Evolutionary conservation across 2,888 invertebrate species (phyloP), one percentile per base, ranked within the genome.

Genomic region (Lagria hirta): DNA sequence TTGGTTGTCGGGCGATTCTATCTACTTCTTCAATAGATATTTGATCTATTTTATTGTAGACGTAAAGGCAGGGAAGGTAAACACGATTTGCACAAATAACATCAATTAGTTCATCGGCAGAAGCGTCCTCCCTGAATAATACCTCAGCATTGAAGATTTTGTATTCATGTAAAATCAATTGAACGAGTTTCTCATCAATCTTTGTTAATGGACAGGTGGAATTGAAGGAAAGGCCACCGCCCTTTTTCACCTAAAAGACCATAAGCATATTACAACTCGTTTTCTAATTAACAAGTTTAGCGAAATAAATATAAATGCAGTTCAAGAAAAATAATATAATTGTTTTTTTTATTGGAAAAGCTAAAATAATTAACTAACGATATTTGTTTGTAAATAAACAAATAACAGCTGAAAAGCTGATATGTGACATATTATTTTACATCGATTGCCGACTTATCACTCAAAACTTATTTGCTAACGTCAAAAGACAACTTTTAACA

Each of bases 21-120:
- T 97, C 92, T 4, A 98, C 94, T 75, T 98, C 97, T 73, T 99
- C 98, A 55, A 99, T 94, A 33, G 97, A 93, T 63, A 99, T 93
- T 77, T 99, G 97, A 82, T 99, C 99, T 61, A 99, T 95, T 81
- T 99, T 99, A 75, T 99, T 99, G 76, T 98, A 99, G 38, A 98
- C 95, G 75, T 98, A 99, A 38, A 99, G 73, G 71, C 99, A 99
- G 36, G 97, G 95, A 67, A 99, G 78, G 74, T 98, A 97, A 16
- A 93, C 90, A 51, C 97, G 81, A 75, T 95, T 97, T 5, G 90
- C 96, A 33, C 91, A 86, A 57, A 99, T 94, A 35, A 99, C 96
- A 75, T 99, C 99, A 55, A 99, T 98, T 63, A 99, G 81, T 66
- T 99, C 98, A 72, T 99, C 99, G 0, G 93, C 84, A 1, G 86